Evolutionary conservation across 2,113 vertebrate genomes (phyloP), one percentile per base, ranked within the genome.

Genomic region (Argyrosomus japonicus): DNA sequence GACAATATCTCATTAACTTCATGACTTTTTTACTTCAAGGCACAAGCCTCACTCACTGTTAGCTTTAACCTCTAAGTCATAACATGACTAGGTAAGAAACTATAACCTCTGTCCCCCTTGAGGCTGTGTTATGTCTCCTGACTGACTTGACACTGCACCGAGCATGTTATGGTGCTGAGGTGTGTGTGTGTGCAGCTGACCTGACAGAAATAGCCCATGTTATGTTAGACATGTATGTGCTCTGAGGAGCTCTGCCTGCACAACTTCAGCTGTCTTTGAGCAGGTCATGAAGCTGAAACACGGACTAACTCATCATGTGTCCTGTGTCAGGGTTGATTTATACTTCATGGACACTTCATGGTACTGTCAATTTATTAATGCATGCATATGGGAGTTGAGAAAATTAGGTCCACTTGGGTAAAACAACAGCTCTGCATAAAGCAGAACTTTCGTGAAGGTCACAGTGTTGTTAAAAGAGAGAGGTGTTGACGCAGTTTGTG

Each of bases 191-290:
- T 32, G 23, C 17, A 36, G 56, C 23, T 69, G 62, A 68, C 57
- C 57, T 71, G 47, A 65, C 68, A 51, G 64, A 83, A 83, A 87
- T 86, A 88, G 72, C 62, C 15, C 32, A 1, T 45, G 77, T 70
- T 53, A 43, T 25, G 53, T 69, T 29, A 29, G 68, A 65, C 77
- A 68, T 53, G 43, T 15, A 23, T 72, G 65, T 64, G 47, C 48
- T 40, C 19, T 21, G 32, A 47, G 53, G 9, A 25, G 18, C 19
- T 27, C 12, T 73, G 36, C 54, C 10, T 27, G 62, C 43, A 45
- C 36, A 27, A 7, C 57, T 47, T 76, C 58, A 69, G 64, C 45
- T 70, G 53, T 60, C 54, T 13, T 6, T 8, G 14, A 57, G 40
- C 36, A 82, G 68, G 79, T 58, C 23, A 13, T 10, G 3, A 19